These are phyloP conservation scores for Monochamus saltuarius DNA, from an alignment of 1,140 invertebrate species.

Conservation along the genomic window DNA sequence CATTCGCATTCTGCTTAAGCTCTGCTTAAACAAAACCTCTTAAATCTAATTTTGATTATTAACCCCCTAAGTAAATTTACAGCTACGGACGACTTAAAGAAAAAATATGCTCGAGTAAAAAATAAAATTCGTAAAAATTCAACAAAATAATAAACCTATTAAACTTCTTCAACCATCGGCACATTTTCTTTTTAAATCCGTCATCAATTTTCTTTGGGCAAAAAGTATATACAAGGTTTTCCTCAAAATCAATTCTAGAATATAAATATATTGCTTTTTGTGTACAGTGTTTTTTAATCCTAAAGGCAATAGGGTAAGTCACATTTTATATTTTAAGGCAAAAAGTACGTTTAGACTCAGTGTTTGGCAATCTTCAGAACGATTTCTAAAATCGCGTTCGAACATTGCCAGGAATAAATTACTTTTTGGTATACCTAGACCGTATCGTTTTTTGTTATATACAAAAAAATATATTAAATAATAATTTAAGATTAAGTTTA, in stretches of 20 bases:
- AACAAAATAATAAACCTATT: too few relatives aligned
- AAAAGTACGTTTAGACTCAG: slow-evolving; percentile 12
- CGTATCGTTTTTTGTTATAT: slow-evolving; percentile 41
- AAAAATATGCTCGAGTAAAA: too few relatives aligned
- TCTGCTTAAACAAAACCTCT: slow-evolving; percentile 4
- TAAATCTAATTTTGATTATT: slow-evolving; percentile 16
- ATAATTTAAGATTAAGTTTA: slow-evolving; percentile 18
- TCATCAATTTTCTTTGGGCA: slow-evolving; percentile 4
- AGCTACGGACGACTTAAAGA: background rate
- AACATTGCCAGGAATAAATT: slow-evolving; percentile 21
- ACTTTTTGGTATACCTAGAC: slow-evolving; percentile 47
- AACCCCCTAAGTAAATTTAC: slow-evolving; percentile 7
- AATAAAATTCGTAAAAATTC: too few relatives aligned
- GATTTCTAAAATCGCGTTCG: slow-evolving; percentile 13
- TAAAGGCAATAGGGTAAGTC: slow-evolving; percentile 2
- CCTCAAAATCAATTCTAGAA: slow-evolving; percentile 13
- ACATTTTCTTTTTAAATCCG: too few relatives aligned
- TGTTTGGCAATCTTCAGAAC: slow-evolving; percentile 3
- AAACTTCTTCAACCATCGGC: too few relatives aligned
- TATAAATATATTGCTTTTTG: slow-evolving; percentile 28
- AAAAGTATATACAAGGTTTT: slow-evolving; percentile 16
- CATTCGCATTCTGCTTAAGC: slow-evolving; percentile 5
- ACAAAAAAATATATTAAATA: slow-evolving; percentile 38
- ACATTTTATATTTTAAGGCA: slow-evolving; percentile 25
- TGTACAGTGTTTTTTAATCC: slow-evolving; percentile 22